phyloP scores from a whole-genome alignment of 2,797 vertebrate genomes.

The Phrynocephalus guinanensis region DNA sequence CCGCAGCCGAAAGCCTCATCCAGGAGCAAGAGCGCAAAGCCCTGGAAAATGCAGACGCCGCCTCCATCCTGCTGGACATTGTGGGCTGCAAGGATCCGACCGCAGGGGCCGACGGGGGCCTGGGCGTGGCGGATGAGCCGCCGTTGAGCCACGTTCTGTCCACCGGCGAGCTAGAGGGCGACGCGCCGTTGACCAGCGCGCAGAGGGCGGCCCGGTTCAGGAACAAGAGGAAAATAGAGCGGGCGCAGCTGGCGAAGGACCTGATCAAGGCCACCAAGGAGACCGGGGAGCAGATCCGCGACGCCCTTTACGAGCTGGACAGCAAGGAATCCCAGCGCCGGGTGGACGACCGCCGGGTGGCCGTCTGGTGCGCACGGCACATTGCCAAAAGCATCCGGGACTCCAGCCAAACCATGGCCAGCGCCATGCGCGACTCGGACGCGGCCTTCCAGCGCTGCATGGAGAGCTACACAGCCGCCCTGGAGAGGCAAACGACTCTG shows the following conservation, averaged over 20 bases:
- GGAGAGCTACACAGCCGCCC: conserved; percentile 16
- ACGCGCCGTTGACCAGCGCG: not conserved
- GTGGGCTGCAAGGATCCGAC: not conserved
- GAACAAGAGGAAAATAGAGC: conserved; percentile 23
- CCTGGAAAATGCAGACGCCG: not conserved
- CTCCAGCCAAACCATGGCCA: conserved; percentile 24
- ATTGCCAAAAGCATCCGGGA: conserved; percentile 17
- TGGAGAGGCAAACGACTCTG: conserved; percentile 26
- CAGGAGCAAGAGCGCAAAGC: conserved; percentile 23
- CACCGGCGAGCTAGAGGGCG: not conserved
- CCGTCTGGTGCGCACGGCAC: conserved; percentile 19
- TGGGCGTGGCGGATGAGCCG: not conserved
- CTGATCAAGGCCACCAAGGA: conserved; percentile 28
- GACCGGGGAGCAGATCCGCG: conserved; percentile 13
- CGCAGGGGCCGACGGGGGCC: not conserved
- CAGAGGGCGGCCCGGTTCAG: conserved; percentile 22
- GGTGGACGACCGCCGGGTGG: conserved; percentile 22
- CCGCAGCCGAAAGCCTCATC: conserved; percentile 20
- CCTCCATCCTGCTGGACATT: not conserved
- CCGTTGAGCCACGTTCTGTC: not conserved
- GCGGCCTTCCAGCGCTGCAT: conserved; percentile 15
- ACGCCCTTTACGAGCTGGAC: conserved; percentile 18
- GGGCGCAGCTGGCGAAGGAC: conserved; percentile 18
- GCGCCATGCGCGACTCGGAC: conserved; percentile 11
- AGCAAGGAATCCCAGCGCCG: conserved; percentile 18